These are phyloP conservation scores for Speoplatyrhinus poulsoni DNA, from an alignment of 2,113 vertebrate genomes.

Conservation along the genomic window DNA sequence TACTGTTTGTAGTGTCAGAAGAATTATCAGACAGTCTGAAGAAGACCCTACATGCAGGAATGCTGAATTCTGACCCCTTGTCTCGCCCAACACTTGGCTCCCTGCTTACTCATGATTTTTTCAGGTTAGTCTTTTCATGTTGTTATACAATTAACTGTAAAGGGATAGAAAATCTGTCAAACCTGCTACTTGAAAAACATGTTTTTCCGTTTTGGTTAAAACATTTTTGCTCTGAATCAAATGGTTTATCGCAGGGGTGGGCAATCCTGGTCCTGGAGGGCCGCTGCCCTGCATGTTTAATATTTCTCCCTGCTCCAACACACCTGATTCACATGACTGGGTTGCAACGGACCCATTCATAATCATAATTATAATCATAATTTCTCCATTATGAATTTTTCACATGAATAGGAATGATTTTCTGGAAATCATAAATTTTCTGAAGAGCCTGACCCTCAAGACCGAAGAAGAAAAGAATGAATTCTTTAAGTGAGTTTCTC, in stretches of 20 bases:
- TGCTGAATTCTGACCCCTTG: conserved; percentile 82
- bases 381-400: conserved; percentile 12
- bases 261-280: too few species aligned
- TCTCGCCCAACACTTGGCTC: conserved; percentile 81
- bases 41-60: conserved; percentile 79
- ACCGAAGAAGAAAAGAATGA: conserved; percentile 97
- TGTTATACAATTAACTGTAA: not conserved
- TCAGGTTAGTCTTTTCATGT: conserved; percentile 79
- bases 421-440: conserved; percentile 92
- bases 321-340: too few species aligned
- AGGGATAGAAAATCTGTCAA: not conserved
- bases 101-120: conserved; percentile 88
- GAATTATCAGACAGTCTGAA: conserved; percentile 79
- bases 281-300: too few species aligned
- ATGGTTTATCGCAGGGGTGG: too few species aligned
- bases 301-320: too few species aligned
- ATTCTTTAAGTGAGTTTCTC: conserved; percentile 92
- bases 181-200: too few species aligned
- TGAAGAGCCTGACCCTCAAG: conserved; percentile 93
- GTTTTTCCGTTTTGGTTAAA: too few species aligned
- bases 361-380: too few species aligned
- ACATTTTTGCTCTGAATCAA: too few species aligned
- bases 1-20: conserved; percentile 64
- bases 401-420: conserved; percentile 88
- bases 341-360: too few species aligned